phyloP scores from a whole-genome alignment of 2,888 invertebrate species.

The Chrysodeixis includens region DNA sequence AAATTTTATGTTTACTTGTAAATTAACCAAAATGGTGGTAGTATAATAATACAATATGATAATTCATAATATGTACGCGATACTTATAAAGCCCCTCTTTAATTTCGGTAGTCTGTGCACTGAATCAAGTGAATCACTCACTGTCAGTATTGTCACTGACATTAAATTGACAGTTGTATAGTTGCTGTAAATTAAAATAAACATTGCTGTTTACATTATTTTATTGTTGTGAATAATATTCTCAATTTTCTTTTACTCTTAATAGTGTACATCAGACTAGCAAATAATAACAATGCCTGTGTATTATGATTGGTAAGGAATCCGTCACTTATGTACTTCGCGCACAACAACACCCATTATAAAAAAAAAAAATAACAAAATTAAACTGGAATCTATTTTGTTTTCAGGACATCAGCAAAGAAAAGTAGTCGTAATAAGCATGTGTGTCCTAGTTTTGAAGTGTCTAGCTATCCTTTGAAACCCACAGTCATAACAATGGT shows the following conservation, averaged over 20 bases:
- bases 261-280: not conserved
- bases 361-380: not conserved
- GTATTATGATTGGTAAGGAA: slow-evolving; percentile 73
- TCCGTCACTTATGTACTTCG: not conserved
- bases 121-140: no score
- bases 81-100: no score
- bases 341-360: not conserved
- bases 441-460: slow-evolving; percentile 75
- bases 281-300: slow-evolving; percentile 62
- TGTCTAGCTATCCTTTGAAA: slow-evolving; percentile 81
- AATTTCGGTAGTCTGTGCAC: not conserved
- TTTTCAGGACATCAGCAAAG: slow-evolving; percentile 73
- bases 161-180: not conserved
- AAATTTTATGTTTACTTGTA: no score
- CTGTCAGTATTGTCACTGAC: not conserved
- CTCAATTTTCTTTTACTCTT: not conserved
- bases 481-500: slow-evolving; percentile 70
- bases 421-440: slow-evolving; percentile 46
- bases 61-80: no score
- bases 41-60: no score
- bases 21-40: no score
- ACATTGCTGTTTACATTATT: not conserved
- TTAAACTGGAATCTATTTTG: slow-evolving; percentile 6
- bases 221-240: not conserved
- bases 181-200: no score